phyloP scores from a whole-genome alignment of 1,140 invertebrate genomes.

The Eueides isabella region DNA sequence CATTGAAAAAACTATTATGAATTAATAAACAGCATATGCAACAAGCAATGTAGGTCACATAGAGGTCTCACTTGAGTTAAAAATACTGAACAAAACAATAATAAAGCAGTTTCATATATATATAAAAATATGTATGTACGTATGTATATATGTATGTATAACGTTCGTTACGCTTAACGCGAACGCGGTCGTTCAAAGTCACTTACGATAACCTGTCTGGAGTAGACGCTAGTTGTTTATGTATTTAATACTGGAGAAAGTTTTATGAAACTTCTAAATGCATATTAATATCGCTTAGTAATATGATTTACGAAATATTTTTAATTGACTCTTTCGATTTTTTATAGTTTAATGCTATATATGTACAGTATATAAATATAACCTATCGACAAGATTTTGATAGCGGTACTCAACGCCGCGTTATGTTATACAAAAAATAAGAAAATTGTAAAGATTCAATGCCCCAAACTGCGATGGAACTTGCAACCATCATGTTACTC shows the following conservation, averaged over 20 bases:
- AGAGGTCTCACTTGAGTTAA: background rate
- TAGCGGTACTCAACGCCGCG: no score
- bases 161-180: constrained; percentile 6
- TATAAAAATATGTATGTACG: background rate
- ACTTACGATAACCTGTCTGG: constrained; percentile 9
- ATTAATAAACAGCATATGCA: background rate
- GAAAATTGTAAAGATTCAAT: no score
- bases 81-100: background rate
- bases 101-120: background rate
- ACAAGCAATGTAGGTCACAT: background rate
- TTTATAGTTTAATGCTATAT: no score
- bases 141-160: background rate
- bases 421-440: no score
- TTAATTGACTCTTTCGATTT: background rate
- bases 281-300: background rate
- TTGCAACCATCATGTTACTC: no score
- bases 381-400: no score
- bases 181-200: constrained; percentile 16
- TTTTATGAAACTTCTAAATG: background rate
- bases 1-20: background rate
- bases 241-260: background rate
- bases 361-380: no score
- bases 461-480: no score
- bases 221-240: background rate
- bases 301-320: background rate